Percentiles rank a stretch among this genome's conserved stretches.
phyloP scores from a whole-genome alignment of 2,797 vertebrate genomes.

The Chrysocyon brachyurus region DNA sequence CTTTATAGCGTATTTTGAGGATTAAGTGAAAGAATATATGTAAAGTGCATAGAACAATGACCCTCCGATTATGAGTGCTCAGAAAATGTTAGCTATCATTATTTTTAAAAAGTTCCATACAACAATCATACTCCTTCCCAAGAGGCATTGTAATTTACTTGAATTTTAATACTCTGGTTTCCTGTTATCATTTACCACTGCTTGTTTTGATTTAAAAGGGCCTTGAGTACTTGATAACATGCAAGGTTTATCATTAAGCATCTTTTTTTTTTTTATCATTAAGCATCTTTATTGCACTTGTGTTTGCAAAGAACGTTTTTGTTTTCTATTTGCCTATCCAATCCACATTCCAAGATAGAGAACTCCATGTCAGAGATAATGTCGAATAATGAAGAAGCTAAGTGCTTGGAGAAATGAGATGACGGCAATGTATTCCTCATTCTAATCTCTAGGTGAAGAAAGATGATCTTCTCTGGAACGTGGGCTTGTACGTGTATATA shows the following conservation, averaged over 20 bases:
- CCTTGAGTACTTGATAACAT: neutral
- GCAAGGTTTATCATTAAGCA: slow-evolving; percentile 34
- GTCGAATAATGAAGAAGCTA: neutral
- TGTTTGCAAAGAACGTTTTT: slow-evolving; percentile 58
- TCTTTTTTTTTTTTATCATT: slow-evolving; percentile 48
- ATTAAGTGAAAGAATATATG: neutral
- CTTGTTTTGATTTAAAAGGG: slow-evolving; percentile 55
- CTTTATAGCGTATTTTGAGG: neutral
- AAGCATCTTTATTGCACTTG: slow-evolving; percentile 31
- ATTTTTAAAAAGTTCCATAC: slow-evolving; percentile 3
- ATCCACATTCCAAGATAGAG: neutral
- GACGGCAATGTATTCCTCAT: neutral
- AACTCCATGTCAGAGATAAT: neutral
- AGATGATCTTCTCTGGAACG: neutral
- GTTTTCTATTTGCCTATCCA: neutral
- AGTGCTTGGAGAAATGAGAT: neutral
- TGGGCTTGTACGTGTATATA: neutral
- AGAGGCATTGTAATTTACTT: slow-evolving; percentile 26
- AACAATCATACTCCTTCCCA: neutral
- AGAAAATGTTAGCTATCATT: slow-evolving; percentile 26
- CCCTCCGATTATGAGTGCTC: neutral
- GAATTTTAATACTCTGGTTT: slow-evolving; percentile 45
- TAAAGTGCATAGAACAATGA: neutral
- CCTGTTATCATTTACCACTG: neutral
- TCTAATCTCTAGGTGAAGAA: slow-evolving; percentile 5